Evolutionary conservation across 64 coral and sea anemone genomes (phyloP), one percentile per base, ranked within the genome.

Genomic region (Orbicella faveolata): DNA sequence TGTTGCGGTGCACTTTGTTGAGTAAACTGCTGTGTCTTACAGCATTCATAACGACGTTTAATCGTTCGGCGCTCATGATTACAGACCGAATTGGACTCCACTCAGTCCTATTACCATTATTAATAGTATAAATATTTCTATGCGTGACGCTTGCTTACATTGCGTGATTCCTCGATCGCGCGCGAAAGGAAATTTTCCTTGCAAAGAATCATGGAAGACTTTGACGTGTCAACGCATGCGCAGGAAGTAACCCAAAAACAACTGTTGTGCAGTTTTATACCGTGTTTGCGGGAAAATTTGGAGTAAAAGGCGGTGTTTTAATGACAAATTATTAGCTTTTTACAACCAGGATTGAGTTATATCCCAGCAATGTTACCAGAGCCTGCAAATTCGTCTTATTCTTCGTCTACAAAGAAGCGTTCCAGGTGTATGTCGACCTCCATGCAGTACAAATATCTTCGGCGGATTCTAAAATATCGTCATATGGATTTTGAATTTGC

Each of bases 401-500:
- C 92, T 21, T 77, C 95, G 65, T 67, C 92, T 2, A 73, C 91
- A 67, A 93, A 90, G 59, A 93, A 94, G 21, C 83, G 93, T 53
- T 78, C 93, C 68, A 61, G 95, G 64, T 96, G 23, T 19, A 75
- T 99, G 79, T 99, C 97, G 64, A 88, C 94, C 9, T 95, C 94
- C 18, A 96, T 88, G 86, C 92, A 90, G 57, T 99, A 94, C 94
- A 99, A 99, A 62, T 99, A 96, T 73, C 79, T 99, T 69, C 77
- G 86, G 33, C 78, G 97, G 79, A 93, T 99, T 65, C 63, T 99
- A 15, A 96, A 92, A 82, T 99, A 91, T 90, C 86, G 94, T 76
- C 97, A 99, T 84, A 99, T 99, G 97, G 97, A 99, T 80, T 99
- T 99, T 87, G 97, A 99, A 89, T 99, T 96, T 89, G 97, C 97